These are phyloP conservation scores for Pterostichus madidus DNA, from an alignment of 2,888 invertebrate species.

Conservation along the genomic window DNA sequence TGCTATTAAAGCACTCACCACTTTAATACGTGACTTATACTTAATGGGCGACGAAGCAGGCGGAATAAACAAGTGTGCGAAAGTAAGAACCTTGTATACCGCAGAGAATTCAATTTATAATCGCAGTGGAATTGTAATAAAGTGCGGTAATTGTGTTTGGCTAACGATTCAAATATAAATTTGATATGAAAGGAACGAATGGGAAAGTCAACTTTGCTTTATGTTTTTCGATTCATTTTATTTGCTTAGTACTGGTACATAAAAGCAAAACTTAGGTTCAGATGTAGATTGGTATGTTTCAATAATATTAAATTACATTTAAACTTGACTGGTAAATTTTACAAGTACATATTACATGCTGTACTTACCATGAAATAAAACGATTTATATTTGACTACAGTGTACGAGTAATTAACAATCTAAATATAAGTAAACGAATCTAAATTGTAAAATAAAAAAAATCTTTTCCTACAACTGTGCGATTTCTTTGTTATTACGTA, in stretches of 20 bases:
- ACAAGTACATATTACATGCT: no score
- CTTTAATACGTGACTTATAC: constrained; percentile 55
- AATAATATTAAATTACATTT: no score
- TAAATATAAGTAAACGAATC: no score
- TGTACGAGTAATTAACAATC: no score
- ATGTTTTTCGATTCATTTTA: not conserved
- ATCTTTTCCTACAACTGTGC: no score
- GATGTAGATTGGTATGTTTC: no score
- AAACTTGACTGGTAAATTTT: no score
- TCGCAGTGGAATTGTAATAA: not conserved
- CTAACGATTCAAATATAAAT: not conserved
- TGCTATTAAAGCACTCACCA: constrained; percentile 52
- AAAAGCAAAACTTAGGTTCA: no score
- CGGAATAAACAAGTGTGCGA: constrained; percentile 32
- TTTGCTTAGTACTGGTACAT: not conserved
- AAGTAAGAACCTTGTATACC: not conserved
- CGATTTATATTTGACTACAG: no score
- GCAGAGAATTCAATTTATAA: constrained; percentile 11
- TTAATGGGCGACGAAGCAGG: constrained; percentile 29
- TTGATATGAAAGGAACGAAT: not conserved
- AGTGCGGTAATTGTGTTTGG: not conserved
- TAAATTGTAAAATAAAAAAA: no score
- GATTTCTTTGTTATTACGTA: no score
- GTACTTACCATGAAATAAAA: no score
- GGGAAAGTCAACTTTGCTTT: not conserved